These are phyloP conservation scores for Boloria selene DNA, from an alignment of 2,888 invertebrate genomes.

Conservation along the genomic window DNA sequence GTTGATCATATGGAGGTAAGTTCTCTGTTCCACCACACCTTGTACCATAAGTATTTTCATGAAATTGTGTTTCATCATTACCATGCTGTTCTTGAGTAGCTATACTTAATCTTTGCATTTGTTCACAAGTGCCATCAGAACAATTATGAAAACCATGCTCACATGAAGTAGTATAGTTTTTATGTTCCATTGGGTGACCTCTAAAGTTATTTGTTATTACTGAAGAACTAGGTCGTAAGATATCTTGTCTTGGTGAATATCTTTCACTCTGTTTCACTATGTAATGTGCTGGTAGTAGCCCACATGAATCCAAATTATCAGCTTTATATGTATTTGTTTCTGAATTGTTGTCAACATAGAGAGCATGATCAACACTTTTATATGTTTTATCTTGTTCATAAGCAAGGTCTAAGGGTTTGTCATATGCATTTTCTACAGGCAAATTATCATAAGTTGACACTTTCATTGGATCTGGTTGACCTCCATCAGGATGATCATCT, in stretches of 20 bases:
- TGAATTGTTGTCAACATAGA: slow-evolving; percentile 72
- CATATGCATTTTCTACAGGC: slow-evolving; percentile 73
- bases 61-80: slow-evolving; percentile 68
- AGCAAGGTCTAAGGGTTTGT: slow-evolving; percentile 72
- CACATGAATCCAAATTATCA: slow-evolving; percentile 60
- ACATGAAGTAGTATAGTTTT: slow-evolving; percentile 58
- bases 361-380: slow-evolving; percentile 78
- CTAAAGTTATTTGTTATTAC: slow-evolving; percentile 59
- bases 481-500: slow-evolving; percentile 54
- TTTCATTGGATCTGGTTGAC: slow-evolving; percentile 64
- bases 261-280: slow-evolving; percentile 62
- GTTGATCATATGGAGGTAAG: slow-evolving; percentile 61
- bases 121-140: slow-evolving; percentile 62
- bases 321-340: slow-evolving; percentile 58
- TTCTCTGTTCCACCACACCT: slow-evolving; percentile 60
- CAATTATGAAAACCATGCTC: slow-evolving; percentile 63
- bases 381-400: slow-evolving; percentile 77
- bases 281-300: slow-evolving; percentile 57
- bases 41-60: slow-evolving; percentile 58
- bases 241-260: slow-evolving; percentile 66
- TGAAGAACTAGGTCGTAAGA: slow-evolving; percentile 57
- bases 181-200: slow-evolving; percentile 55
- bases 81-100: slow-evolving; percentile 69
- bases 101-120: slow-evolving; percentile 70
- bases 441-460: slow-evolving; percentile 74